Evolutionary conservation across 2,888 invertebrate genomes (phyloP), one percentile per base, ranked within the genome.

Genomic region (Dendrolimus houi): DNA sequence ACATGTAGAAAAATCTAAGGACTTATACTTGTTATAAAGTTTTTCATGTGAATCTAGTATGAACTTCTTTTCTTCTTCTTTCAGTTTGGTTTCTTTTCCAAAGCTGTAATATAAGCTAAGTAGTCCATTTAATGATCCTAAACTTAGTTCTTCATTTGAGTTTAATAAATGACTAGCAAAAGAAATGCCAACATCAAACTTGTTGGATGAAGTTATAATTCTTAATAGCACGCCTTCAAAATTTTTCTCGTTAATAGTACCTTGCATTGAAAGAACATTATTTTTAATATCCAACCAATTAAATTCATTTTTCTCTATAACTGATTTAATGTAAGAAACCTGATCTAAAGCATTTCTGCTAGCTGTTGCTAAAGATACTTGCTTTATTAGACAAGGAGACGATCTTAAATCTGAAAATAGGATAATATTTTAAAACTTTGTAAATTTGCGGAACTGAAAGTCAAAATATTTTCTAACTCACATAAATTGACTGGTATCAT

Each of bases 191-290:
- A 88, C 70, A 54, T 88, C 70, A 55, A 92, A 79, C 53, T 92
- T 84, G 42, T 83, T 82, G 0, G 71, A 64, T 7, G 68, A 70
- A 8, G 83, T 70, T 76, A 94, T 92, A 17, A 87, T 68, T 58
- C 92, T 91, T 52, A 95, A 71, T 52, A 95, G 85, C 1, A 92
- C 72, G 52, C 92, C 92, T 80, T 95, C 94, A 47, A 94, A 81
- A 72, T 93, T 94, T 53, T 85, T 82, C 53, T 79, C 62, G 55
- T 81, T 92, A 12, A 92, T 67, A 47, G 70, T 70, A n/a, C 85
- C 84, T 54, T 66, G 69, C 61, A 75, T 78, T 1, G 77, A 71
- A 13, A 92, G 67, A 54, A 92, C 66, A 60, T 84, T 75, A 47
- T 79, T 69, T 72, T 91, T 92, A 14, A 92, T 63, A 53, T 64